Percentiles rank a stretch among this genome's conserved stretches.
Conservation (phyloP, 2,888 invertebrate species). For the Cantharis nigra region DNA sequence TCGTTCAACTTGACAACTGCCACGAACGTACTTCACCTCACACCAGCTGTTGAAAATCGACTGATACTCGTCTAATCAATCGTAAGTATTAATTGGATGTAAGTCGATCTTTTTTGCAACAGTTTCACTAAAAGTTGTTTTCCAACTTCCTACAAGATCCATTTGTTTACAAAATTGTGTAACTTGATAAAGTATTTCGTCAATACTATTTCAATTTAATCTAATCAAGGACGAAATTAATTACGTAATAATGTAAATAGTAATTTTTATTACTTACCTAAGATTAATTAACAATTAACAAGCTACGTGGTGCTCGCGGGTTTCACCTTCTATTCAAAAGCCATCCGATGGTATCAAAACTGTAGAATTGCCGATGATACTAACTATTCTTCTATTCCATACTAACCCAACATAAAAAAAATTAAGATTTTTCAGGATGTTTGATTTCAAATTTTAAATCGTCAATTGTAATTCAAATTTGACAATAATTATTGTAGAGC, state of each 20-base stretch:
- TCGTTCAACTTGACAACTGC: constrained; percentile 37
- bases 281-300: no score
- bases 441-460: no score
- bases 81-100: neutral
- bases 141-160: neutral
- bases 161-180: neutral
- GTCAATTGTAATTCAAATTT: no score
- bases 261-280: no score
- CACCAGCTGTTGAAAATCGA: neutral
- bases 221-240: neutral
- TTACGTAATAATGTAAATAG: neutral
- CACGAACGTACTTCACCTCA: neutral
- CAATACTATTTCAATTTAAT: neutral
- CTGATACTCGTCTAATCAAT: neutral
- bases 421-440: no score
- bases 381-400: no score
- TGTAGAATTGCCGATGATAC: no score
- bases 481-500: no score
- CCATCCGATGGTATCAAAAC: no score
- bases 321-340: no score
- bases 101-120: neutral
- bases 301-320: no score
- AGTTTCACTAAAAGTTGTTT: neutral
- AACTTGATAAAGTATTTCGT: neutral
- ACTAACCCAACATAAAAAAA: no score